A percentile compares a stretch with the other conserved stretches of the same genome.
Evolutionary conservation across 1,140 invertebrate species (phyloP).

Genomic region (Ylistrum balloti): DNA sequence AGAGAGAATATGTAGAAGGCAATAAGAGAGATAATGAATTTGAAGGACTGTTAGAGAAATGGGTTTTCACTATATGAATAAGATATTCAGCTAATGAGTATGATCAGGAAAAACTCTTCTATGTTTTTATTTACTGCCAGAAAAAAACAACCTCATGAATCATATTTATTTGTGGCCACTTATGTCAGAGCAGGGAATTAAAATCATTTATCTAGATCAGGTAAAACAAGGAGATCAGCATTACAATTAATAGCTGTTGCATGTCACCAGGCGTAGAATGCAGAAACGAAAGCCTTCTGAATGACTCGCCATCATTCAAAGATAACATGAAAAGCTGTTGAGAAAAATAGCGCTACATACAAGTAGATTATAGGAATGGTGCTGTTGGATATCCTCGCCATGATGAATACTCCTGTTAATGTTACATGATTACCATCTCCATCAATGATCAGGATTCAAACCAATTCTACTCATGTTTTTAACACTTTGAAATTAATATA

Average conservation of each 20-base stretch:
- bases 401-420: not conserved
- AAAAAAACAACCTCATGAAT: constrained; percentile 2
- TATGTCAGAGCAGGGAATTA: not conserved
- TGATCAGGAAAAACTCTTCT: not conserved
- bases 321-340: not conserved
- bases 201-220: not conserved
- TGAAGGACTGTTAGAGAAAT: not conserved
- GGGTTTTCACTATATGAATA: not conserved
- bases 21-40: not conserved
- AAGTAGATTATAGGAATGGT: not conserved
- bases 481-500: not conserved
- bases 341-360: not conserved
- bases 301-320: not conserved
- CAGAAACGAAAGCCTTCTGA: not conserved
- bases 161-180: not conserved
- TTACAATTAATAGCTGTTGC: not conserved
- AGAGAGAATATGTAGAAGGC: not conserved
- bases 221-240: not conserved
- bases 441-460: constrained; percentile 6
- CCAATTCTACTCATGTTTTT: not conserved
- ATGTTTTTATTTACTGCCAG: not conserved
- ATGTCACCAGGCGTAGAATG: not conserved
- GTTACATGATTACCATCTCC: not conserved
- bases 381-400: not conserved
- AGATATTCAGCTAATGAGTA: not conserved